Percentiles rank a stretch among this genome's conserved stretches.
These are phyloP conservation scores for Aramus guarauna DNA, from an alignment of 2,113 vertebrate species.

Conservation along the genomic window DNA sequence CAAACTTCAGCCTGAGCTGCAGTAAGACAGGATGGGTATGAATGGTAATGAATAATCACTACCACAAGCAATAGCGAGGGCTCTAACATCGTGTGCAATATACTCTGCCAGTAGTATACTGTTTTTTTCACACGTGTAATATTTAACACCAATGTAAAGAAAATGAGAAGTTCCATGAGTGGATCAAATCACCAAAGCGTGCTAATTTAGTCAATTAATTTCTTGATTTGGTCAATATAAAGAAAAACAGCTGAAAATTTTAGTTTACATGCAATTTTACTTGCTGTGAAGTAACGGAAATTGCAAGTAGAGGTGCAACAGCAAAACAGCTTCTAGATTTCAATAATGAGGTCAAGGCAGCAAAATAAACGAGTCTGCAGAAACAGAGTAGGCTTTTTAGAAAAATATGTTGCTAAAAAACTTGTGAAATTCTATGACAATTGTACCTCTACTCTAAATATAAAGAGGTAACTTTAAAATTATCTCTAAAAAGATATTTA, in stretches of 20 bases:
- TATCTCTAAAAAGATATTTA: background rate
- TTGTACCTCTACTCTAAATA: background rate
- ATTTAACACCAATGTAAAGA: background rate
- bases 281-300: background rate
- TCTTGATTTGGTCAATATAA: background rate
- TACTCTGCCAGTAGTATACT: background rate
- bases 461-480: background rate
- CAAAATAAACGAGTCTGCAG: background rate
- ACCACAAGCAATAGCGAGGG: fast-evolving
- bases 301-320: background rate
- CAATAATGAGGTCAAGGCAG: background rate
- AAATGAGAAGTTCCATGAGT: background rate
- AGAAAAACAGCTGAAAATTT: background rate
- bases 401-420: background rate
- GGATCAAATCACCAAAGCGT: background rate
- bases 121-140: fast-evolving
- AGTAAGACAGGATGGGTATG: fast-evolving
- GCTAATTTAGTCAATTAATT: background rate
- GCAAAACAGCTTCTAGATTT: background rate
- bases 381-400: background rate
- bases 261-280: background rate
- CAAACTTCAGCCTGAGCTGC: background rate
- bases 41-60: background rate
- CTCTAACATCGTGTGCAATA: fast-evolving
- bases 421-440: background rate